Conservation (phyloP, 2,797 vertebrate genomes). For the Paramormyrops hopkinsi region DNA sequence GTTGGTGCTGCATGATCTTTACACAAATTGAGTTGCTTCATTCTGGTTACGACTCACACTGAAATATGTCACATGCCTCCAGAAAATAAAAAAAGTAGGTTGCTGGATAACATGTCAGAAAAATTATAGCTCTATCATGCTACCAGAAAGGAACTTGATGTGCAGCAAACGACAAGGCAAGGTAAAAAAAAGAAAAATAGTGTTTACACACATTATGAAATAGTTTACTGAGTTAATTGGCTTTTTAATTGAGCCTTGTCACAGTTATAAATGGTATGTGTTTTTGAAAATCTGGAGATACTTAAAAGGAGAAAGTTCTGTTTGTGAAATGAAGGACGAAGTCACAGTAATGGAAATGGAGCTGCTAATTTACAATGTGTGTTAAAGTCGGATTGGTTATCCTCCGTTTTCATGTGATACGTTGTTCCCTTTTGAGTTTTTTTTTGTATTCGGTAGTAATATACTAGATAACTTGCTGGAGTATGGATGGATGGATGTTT, state of each 20-base stretch:
- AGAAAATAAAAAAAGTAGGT: slow-evolving; percentile 27
- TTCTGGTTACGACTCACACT: not conserved
- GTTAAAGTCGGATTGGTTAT: not conserved
- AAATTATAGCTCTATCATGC: slow-evolving; percentile 10
- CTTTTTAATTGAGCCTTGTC: slow-evolving; percentile 10
- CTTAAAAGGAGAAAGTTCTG: not conserved
- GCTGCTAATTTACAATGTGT: not conserved
- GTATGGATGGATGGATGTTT: not conserved
- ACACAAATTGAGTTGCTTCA: not conserved
- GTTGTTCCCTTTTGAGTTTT: not conserved
- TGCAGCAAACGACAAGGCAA: slow-evolving; percentile 25
- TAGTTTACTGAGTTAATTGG: slow-evolving; percentile 28
- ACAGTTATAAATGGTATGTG: not conserved
- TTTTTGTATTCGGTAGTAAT: not conserved
- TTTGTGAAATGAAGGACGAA: not conserved
- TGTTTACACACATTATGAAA: slow-evolving; percentile 24
- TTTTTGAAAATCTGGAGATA: not conserved
- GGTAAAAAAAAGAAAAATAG: slow-evolving; percentile 22
- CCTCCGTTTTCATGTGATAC: not conserved
- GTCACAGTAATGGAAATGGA: not conserved
- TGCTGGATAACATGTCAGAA: slow-evolving; percentile 4
- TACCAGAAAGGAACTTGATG: slow-evolving; percentile 19
- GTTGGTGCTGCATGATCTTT: not conserved
- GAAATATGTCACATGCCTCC: slow-evolving; percentile 21
- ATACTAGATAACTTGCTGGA: not conserved